These are phyloP conservation scores for Polypedilum vanderplanki DNA, from an alignment of 1,140 invertebrate genomes.

Conservation along the genomic window DNA sequence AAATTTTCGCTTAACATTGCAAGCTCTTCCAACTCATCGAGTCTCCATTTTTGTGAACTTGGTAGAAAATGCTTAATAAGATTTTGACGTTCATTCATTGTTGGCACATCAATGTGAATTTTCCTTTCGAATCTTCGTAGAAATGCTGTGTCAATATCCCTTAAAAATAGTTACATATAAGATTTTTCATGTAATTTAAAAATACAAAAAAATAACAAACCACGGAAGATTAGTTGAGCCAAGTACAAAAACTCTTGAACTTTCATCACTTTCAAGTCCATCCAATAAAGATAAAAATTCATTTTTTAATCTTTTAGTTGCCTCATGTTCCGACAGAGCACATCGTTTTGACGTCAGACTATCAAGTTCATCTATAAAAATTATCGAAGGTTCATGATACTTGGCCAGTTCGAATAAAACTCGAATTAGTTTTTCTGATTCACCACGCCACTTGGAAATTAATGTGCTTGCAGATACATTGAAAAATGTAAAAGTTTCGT, in stretches of 20 bases:
- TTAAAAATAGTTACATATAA: conserved; percentile 41
- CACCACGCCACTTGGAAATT: conserved; percentile 90
- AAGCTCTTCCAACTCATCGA: conserved; percentile 48
- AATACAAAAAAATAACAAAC: no score
- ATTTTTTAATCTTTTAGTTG: conserved; percentile 82
- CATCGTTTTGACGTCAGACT: conserved; percentile 69
- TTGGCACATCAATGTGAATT: conserved; percentile 72
- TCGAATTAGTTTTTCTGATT: conserved; percentile 87
- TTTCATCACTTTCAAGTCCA: conserved; percentile 55
- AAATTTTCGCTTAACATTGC: conserved; percentile 40
- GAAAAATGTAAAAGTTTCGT: conserved; percentile 71
- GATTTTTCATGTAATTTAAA: neutral
- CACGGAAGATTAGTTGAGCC: conserved; percentile 89
- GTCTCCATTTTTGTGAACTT: conserved; percentile 39
- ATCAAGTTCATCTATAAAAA: conserved; percentile 97
- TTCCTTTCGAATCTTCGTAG: conserved; percentile 82
- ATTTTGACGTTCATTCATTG: conserved; percentile 51
- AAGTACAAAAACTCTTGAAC: conserved; percentile 65
- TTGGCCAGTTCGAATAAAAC: conserved; percentile 83
- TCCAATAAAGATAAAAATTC: conserved; percentile 91
- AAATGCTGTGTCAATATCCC: conserved; percentile 83
- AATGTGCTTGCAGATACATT: conserved; percentile 83
- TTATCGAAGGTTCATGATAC: conserved; percentile 84
- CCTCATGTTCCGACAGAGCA: conserved; percentile 75
- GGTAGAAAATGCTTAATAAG: conserved; percentile 60